phyloP scores from a whole-genome alignment of 2,797 vertebrate species.

The Danio choprae region DNA sequence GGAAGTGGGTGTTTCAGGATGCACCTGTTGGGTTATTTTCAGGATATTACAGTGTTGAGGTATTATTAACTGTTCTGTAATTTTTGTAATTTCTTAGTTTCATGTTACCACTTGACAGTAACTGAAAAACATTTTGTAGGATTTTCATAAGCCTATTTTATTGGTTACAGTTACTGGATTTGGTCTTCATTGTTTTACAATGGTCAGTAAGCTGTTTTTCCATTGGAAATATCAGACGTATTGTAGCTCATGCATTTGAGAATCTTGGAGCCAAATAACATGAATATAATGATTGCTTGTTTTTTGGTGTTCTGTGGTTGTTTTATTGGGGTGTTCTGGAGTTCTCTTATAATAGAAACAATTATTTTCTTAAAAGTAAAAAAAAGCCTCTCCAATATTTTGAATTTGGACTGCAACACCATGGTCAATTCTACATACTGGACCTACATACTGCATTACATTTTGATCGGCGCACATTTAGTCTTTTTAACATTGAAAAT shows the following conservation, averaged over 20 bases:
- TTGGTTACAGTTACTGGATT: background rate
- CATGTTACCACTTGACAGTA: background rate
- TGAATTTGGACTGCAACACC: too few species aligned
- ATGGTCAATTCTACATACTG: too few species aligned
- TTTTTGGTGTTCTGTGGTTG: background rate
- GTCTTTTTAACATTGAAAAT: too few species aligned
- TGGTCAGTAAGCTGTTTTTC: background rate
- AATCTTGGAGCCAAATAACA: background rate
- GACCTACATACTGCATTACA: too few species aligned
- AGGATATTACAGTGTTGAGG: background rate
- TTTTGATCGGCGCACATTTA: too few species aligned
- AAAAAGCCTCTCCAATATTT: too few species aligned
- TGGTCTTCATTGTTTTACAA: background rate
- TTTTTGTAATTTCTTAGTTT: background rate
- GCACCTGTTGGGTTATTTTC: conserved; percentile 22
- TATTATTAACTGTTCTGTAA: background rate
- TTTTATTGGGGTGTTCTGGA: too few species aligned
- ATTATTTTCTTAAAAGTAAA: too few species aligned
- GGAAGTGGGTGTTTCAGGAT: conserved; percentile 30
- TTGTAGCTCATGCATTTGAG: background rate
- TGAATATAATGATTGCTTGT: background rate
- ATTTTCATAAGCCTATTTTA: background rate
- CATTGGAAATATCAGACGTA: background rate
- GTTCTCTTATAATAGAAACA: too few species aligned
- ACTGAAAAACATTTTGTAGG: background rate